These are phyloP conservation scores for Scomber colias DNA, from an alignment of 2,113 vertebrate species.

Conservation along the genomic window DNA sequence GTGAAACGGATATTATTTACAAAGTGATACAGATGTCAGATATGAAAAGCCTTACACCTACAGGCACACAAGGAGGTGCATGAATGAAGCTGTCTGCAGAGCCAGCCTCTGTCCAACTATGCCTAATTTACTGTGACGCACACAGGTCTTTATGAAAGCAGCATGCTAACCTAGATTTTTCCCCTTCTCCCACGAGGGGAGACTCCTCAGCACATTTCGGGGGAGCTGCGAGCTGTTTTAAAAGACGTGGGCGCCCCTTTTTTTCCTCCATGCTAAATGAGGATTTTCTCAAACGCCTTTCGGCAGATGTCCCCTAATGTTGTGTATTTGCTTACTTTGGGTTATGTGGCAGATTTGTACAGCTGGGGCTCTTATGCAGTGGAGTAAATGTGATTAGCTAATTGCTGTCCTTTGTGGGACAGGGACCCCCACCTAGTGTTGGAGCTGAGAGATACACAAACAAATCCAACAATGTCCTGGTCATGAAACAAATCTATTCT, in stretches of 20 bases:
- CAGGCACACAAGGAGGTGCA: conserved; percentile 29
- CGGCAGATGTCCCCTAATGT: conserved; percentile 64
- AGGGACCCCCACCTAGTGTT: conserved; percentile 51
- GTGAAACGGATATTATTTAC: conserved; percentile 62
- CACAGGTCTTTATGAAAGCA: conserved; percentile 51
- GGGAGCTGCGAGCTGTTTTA: conserved; percentile 5
- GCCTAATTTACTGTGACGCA: conserved; percentile 44
- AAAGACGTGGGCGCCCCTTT: conserved; percentile 19
- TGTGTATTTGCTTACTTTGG: conserved; percentile 77
- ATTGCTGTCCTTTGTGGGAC: conserved; percentile 61
- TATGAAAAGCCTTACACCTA: conserved; percentile 47
- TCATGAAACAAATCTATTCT: conserved; percentile 22
- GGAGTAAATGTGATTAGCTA: conserved; percentile 76
- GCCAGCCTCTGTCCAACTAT: conserved; percentile 12
- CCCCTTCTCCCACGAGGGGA: background rate
- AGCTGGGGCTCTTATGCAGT: conserved; percentile 70
- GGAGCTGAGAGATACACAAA: conserved; percentile 70
- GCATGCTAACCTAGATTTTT: conserved; percentile 54
- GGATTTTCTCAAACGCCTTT: conserved; percentile 35
- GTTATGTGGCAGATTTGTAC: conserved; percentile 70
- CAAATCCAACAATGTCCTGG: conserved; percentile 44
- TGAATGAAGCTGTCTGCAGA: conserved; percentile 48
- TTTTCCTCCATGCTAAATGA: conserved; percentile 2
- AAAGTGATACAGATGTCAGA: conserved; percentile 68
- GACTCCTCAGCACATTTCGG: conserved; percentile 6